Evolutionary conservation across 2,113 vertebrate genomes (phyloP).

Genomic region (Suricata suricatta): DNA sequence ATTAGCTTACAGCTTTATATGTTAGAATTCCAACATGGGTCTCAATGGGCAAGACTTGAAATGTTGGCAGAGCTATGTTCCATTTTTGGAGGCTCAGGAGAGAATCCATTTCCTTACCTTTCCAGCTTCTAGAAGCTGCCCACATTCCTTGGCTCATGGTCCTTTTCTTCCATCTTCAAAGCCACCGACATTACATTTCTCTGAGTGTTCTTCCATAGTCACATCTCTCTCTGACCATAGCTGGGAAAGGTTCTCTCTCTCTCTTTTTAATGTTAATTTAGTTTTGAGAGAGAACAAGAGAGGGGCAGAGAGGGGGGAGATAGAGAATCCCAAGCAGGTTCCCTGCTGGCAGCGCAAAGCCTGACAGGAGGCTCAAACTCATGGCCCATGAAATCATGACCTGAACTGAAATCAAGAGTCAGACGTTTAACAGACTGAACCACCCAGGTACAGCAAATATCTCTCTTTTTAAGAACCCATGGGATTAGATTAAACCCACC

Average conservation of each 20-base stretch:
- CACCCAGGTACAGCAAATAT: too few species aligned
- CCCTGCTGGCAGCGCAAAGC: too few species aligned
- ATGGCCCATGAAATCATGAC: too few species aligned
- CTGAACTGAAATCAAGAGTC: too few species aligned
- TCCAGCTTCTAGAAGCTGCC: background rate
- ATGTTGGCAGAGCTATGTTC: background rate
- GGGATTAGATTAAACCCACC: background rate
- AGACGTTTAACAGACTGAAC: too few species aligned
- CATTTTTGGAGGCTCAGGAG: background rate
- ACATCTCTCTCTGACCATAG: background rate
- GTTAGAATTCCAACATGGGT: background rate
- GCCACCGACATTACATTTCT: rapidly evolving
- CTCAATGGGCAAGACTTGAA: background rate
- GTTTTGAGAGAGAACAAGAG: too few species aligned
- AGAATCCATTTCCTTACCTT: background rate
- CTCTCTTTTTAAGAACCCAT: background rate
- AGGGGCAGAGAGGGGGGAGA: too few species aligned
- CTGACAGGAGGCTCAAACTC: too few species aligned
- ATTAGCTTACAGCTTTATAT: background rate
- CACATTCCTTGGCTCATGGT: background rate
- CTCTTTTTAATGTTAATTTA: too few species aligned
- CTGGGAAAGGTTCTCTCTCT: background rate
- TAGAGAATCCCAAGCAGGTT: too few species aligned
- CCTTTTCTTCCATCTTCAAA: background rate
- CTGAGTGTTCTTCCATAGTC: background rate